Conservation (phyloP, 2,113 vertebrate species). For the Glaucidium brasilianum region DNA sequence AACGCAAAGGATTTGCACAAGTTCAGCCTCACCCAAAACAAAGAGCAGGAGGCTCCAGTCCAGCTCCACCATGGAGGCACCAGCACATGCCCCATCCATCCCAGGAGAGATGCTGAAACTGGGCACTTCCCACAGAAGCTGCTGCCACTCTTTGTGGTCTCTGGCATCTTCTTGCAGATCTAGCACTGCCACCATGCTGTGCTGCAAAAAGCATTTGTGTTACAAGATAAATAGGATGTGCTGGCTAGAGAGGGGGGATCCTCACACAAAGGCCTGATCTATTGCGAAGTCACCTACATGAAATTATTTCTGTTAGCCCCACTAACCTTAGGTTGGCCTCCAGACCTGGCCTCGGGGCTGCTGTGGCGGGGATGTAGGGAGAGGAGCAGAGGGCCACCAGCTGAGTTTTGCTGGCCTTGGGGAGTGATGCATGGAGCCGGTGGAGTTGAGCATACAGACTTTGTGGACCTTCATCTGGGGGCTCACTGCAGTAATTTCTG, state of each 20-base stretch:
- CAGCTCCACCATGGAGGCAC: neutral
- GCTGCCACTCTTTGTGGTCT: neutral
- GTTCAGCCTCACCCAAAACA: neutral
- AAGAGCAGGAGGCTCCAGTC: neutral
- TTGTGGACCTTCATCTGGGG: neutral
- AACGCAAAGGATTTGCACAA: neutral
- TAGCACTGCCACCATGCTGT: neutral
- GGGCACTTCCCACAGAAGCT: neutral
- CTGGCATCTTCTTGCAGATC: neutral
- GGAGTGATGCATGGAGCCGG: neutral
- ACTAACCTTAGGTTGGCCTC: neutral
- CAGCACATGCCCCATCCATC: neutral
- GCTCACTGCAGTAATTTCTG: neutral
- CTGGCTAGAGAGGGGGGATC: neutral
- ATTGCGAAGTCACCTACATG: neutral
- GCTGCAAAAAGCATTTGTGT: neutral
- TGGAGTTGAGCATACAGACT: neutral
- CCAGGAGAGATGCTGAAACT: neutral
- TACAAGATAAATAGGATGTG: neutral
- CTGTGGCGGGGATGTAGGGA: neutral
- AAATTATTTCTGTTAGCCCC: neutral
- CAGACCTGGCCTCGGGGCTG: neutral
- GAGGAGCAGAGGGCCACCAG: neutral
- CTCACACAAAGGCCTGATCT: neutral
- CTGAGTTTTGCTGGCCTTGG: neutral